Evolutionary conservation across 2,113 vertebrate genomes (phyloP).

Genomic region (Baryphthengus martii): DNA sequence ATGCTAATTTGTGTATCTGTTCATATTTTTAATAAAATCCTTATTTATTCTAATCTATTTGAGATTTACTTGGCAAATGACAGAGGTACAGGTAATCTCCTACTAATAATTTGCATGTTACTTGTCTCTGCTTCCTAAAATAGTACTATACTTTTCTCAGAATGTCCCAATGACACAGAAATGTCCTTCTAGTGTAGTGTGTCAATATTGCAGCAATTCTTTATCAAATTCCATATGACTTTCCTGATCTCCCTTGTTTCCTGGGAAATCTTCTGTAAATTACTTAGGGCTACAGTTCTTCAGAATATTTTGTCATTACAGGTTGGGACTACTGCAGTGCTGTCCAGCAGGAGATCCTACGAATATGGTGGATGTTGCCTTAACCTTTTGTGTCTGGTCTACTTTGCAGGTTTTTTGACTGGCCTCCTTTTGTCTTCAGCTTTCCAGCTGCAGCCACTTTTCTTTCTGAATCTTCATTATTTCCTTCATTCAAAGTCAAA

Average conservation of each 20-base stretch:
- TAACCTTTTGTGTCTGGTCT: background rate
- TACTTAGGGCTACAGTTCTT: background rate
- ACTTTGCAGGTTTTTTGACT: background rate
- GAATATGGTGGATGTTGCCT: accelerated
- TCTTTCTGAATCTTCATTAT: background rate
- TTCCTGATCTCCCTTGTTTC: background rate
- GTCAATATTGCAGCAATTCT: background rate
- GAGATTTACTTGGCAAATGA: background rate
- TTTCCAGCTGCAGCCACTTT: background rate
- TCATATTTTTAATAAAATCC: background rate
- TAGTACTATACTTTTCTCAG: background rate
- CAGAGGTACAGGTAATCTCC: background rate
- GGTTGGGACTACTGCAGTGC: background rate
- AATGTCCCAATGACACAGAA: background rate
- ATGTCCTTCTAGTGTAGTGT: background rate
- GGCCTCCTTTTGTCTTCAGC: background rate
- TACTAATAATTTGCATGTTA: background rate
- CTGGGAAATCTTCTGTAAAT: background rate
- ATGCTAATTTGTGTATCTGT: background rate
- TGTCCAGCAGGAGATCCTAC: background rate
- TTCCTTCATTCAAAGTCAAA: background rate
- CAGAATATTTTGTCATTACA: background rate
- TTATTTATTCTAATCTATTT: background rate
- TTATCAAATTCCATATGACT: background rate
- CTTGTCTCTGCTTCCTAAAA: background rate